Evolutionary conservation across 1,140 invertebrate genomes (phyloP).

Genomic region (Achroia grisella): DNA sequence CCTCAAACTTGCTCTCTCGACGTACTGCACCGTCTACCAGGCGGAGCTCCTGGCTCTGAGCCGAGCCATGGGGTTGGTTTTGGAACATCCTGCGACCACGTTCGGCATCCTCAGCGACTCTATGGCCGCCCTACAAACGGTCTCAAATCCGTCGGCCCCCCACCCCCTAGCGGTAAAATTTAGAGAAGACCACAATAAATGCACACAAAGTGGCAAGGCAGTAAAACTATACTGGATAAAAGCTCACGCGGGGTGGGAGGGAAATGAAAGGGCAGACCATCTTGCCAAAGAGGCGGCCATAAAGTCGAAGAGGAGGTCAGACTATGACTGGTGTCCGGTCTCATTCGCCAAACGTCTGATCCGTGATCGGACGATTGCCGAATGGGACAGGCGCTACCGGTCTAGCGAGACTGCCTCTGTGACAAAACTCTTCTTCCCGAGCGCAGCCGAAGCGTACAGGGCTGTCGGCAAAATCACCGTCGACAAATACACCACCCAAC

Average conservation of each 20-base stretch:
- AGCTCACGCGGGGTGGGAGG: background rate
- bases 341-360: slow-evolving; percentile 4
- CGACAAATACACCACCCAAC: background rate
- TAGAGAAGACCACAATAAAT: background rate
- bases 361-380: background rate
- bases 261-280: slow-evolving; percentile 1
- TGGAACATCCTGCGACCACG: background rate
- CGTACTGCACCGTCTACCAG: slow-evolving; percentile 15
- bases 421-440: slow-evolving; percentile 1
- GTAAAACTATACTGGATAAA: slow-evolving; percentile 1
- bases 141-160: background rate
- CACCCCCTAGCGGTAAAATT: slow-evolving; percentile 12
- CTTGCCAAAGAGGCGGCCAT: slow-evolving; percentile 2
- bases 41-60: slow-evolving; percentile 11
- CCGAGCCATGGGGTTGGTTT: background rate
- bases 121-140: slow-evolving; percentile 11
- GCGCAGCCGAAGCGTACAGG: background rate
- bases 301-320: background rate
- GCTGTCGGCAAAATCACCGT: background rate
- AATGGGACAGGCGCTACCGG: background rate
- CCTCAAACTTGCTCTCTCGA: slow-evolving; percentile 6
- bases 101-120: slow-evolving; percentile 18
- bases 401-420: background rate
- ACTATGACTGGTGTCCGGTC: slow-evolving; percentile 3
- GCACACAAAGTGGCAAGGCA: background rate